These are phyloP conservation scores for Dinocampus coccinellae DNA, from an alignment of 2,888 invertebrate genomes.

Conservation along the genomic window DNA sequence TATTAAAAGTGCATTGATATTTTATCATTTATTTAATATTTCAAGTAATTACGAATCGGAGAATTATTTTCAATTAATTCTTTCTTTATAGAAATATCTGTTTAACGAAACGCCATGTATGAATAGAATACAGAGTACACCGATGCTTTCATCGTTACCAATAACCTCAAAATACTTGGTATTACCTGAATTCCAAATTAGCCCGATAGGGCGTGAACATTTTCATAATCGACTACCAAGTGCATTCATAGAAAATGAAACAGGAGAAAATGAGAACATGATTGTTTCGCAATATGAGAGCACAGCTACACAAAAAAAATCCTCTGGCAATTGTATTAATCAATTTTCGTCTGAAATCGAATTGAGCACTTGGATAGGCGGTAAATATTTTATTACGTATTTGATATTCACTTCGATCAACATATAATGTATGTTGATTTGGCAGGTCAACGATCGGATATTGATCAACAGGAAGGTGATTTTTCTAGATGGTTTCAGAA, in stretches of 20 bases:
- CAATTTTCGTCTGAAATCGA: slow-evolving; percentile 74
- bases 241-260: slow-evolving; percentile 72
- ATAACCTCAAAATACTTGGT: slow-evolving; percentile 60
- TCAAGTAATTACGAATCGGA: neutral
- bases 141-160: slow-evolving; percentile 60
- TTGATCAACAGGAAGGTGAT: slow-evolving; percentile 57
- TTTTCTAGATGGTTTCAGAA: slow-evolving; percentile 65
- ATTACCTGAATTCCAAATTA: slow-evolving; percentile 62
- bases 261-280: slow-evolving; percentile 68
- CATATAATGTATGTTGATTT: slow-evolving; percentile 13
- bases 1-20: slow-evolving; percentile 72
- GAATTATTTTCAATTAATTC: neutral
- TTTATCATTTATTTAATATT: too few species aligned
- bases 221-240: slow-evolving; percentile 47
- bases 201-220: slow-evolving; percentile 62
- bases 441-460: slow-evolving; percentile 56
- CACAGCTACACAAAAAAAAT: slow-evolving; percentile 54
- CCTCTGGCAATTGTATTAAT: slow-evolving; percentile 67
- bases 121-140: slow-evolving; percentile 65
- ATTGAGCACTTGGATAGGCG: slow-evolving; percentile 78
- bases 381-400: slow-evolving; percentile 65
- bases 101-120: slow-evolving; percentile 55
- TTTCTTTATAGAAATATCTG: slow-evolving; percentile 60
- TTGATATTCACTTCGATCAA: neutral
- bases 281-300: slow-evolving; percentile 57